Evolutionary conservation across 2,797 vertebrate genomes (phyloP), one percentile per base, ranked within the genome.

Genomic region (Sebastes kiyomatsui): DNA sequence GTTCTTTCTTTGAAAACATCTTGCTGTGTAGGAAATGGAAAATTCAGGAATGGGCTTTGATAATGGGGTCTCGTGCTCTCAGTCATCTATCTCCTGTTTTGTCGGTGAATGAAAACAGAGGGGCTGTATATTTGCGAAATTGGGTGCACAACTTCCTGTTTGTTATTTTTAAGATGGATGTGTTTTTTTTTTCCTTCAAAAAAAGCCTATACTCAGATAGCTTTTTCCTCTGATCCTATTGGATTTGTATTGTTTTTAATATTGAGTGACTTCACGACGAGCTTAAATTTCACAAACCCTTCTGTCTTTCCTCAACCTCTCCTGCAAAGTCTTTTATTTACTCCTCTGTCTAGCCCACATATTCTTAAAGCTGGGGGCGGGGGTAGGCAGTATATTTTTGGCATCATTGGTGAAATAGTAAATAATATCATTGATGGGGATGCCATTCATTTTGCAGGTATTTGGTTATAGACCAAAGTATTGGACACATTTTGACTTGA

Each of bases 1-100:
- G 30, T 38, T 69, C 27, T 33, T 52, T 58, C 0, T 32, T 35
- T 49, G 30, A 28, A 64, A 42, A 28, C 6, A 18, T 75, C 11
- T 72, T 64, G 28, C 22, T 46, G 30, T 67, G 66, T 38, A 56
- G 33, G n/a, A 69, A 30, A 81, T 79, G 55, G 62, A 67, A 74
- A 77, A 68, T 52, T 33, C 33, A 66, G 25, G 13, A 71, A 33
- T 49, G 18, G 0, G 22, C 3, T 33, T 65, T 58, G 49, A 61
- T 4, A 62, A 22, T 42, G 27, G 65, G 13, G 14, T 22, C 9
- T 56, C 32, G 5, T 35, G 20, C 6, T 18, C 73, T 75, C 33
- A 35, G 1, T 35, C 22, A 52, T 54, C 30, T 18, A 20, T 60
- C 49, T 67, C 11, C 23, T 62, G 7, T 58, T 25, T 68, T 67